phyloP scores from a whole-genome alignment of 1,140 invertebrate species.

The Drosophila pandora region DNA sequence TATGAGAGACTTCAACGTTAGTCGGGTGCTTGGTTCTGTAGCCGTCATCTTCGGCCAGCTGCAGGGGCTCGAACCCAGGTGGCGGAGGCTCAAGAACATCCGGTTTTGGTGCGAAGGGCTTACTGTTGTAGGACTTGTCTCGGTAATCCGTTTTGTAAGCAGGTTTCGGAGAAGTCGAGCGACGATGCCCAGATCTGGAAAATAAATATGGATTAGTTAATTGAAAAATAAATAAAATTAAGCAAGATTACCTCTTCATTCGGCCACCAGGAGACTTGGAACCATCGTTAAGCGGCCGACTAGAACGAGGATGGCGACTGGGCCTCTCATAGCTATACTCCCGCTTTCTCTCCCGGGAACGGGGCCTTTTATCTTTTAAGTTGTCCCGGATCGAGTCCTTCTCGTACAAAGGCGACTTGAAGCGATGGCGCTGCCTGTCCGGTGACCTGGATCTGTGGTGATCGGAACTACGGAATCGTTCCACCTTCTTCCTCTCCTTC shows the following conservation, averaged over 20 bases:
- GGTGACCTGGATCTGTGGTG: constrained; percentile 71
- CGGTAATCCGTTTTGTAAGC: constrained; percentile 45
- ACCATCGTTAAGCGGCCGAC: constrained; percentile 53
- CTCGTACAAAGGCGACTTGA: constrained; percentile 62
- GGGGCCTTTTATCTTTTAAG: constrained; percentile 55
- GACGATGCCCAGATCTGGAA: constrained; percentile 53
- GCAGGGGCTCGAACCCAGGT: constrained; percentile 62
- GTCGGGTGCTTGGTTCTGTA: constrained; percentile 31
- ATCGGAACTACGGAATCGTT: constrained; percentile 84
- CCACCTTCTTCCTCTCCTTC: constrained; percentile 89
- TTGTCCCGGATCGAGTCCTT: constrained; percentile 51
- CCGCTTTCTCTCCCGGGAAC: constrained; percentile 70
- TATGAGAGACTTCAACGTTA: constrained; percentile 3
- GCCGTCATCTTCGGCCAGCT: constrained; percentile 47
- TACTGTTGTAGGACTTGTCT: constrained; percentile 42
- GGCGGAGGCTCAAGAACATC: constrained; percentile 64
- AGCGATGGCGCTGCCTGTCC: constrained; percentile 63
- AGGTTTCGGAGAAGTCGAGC: constrained; percentile 55
- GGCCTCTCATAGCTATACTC: constrained; percentile 64
- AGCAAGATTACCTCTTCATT: constrained; percentile 69
- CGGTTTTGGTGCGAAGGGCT: constrained; percentile 26
- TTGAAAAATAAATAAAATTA: constrained; percentile 2
- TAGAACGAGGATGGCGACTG: constrained; percentile 28
- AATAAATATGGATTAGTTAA: not conserved
- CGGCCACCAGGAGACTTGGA: constrained; percentile 62